Conservation (phyloP, 2,113 vertebrate genomes). For the Proterorhinus semilunaris region DNA sequence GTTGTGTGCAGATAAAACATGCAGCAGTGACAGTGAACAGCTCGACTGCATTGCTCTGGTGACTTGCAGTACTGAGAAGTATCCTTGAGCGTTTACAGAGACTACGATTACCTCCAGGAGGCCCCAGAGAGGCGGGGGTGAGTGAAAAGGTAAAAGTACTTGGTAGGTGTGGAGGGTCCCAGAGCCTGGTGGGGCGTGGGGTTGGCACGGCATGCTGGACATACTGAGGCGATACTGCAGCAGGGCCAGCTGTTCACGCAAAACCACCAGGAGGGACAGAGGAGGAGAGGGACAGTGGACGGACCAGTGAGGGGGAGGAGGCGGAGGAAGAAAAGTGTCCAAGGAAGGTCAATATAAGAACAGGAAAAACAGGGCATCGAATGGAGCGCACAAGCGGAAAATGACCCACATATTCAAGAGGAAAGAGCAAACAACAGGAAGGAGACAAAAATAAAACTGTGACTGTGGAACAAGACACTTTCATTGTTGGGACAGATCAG, state of each 20-base stretch:
- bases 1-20: not conserved
- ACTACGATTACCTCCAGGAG: slow-evolving; percentile 69
- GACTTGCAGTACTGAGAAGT: slow-evolving; percentile 39
- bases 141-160: slow-evolving; percentile 90
- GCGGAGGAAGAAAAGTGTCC: not conserved
- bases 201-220: slow-evolving; percentile 91
- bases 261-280: slow-evolving; percentile 62
- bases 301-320: slow-evolving; percentile 23
- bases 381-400: slow-evolving; percentile 46
- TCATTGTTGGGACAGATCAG: slow-evolving; percentile 26
- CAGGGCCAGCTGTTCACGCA: slow-evolving; percentile 94
- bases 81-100: slow-evolving; percentile 47
- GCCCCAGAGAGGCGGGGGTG: slow-evolving; percentile 62
- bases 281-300: slow-evolving; percentile 54
- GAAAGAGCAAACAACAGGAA: slow-evolving; percentile 43
- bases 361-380: slow-evolving; percentile 29
- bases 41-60: not conserved
- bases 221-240: slow-evolving; percentile 97
- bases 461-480: slow-evolving; percentile 57
- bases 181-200: slow-evolving; percentile 87
- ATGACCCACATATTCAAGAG: slow-evolving; percentile 25
- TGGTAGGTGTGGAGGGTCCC: slow-evolving; percentile 97
- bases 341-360: slow-evolving; percentile 43
- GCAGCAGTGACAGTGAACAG: not conserved
- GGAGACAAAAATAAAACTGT: slow-evolving; percentile 55